phyloP scores from a whole-genome alignment of 2,888 invertebrate species.

The Strigamia transsilvanica region DNA sequence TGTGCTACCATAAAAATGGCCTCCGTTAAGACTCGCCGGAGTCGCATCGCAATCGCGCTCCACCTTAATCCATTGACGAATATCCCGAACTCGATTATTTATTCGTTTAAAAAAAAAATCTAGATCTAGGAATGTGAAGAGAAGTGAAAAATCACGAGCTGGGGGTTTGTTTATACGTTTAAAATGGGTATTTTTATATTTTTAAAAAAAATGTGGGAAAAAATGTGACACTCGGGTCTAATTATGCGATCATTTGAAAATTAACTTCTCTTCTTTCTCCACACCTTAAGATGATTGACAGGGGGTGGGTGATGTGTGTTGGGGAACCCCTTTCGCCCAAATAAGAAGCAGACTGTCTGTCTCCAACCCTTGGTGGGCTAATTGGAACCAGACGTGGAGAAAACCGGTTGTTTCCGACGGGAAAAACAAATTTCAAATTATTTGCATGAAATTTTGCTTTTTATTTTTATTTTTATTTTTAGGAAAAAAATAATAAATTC shows the following conservation, averaged over 20 bases:
- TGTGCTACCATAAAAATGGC: conserved; percentile 16
- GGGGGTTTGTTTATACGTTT: no score
- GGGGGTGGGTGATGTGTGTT: conserved; percentile 9
- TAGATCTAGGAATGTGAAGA: neutral
- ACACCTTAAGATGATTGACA: conserved; percentile 29
- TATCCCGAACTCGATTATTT: neutral
- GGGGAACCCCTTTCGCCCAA: conserved; percentile 39
- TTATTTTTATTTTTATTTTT: no score
- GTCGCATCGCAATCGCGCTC: neutral
- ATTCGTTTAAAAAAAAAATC: neutral
- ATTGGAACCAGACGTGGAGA: conserved; percentile 6
- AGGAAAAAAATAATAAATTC: neutral
- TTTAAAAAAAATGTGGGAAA: neutral
- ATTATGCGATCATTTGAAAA: conserved; percentile 45
- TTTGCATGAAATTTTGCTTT: neutral
- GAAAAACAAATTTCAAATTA: conserved; percentile 8
- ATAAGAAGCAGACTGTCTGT: conserved; percentile 33
- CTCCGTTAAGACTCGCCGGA: neutral
- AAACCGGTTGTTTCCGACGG: conserved; percentile 5
- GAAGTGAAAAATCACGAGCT: no score
- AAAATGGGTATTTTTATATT: neutral
- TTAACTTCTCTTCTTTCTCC: conserved; percentile 35
- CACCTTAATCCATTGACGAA: neutral
- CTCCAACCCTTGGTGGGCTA: conserved; percentile 39
- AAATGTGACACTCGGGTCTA: neutral